These are phyloP conservation scores for Rotaria socialis DNA, from an alignment of 2,888 invertebrate species.

Conservation along the genomic window DNA sequence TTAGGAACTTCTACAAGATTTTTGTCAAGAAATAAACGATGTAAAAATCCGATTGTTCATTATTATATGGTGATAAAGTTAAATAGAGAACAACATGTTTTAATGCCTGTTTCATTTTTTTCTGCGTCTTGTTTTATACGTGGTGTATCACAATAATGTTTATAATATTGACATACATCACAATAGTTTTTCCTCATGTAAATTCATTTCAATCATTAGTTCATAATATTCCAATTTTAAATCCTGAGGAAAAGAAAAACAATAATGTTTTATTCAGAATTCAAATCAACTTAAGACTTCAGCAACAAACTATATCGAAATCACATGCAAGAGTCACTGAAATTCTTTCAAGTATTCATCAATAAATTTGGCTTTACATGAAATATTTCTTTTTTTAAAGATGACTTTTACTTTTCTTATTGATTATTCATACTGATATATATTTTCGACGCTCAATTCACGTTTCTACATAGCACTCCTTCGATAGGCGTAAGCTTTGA, in stretches of 20 bases:
- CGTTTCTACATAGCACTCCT: too few relatives aligned
- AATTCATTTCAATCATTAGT: conserved; percentile 89
- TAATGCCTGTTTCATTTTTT: conserved; percentile 68
- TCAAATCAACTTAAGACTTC: too few relatives aligned
- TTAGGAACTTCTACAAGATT: conserved; percentile 79
- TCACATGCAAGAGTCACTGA: too few relatives aligned
- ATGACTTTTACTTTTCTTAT: too few relatives aligned
- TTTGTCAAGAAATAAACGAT: conserved; percentile 81
- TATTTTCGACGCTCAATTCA: too few relatives aligned
- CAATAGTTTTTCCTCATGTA: conserved; percentile 84
- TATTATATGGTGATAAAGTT: conserved; percentile 86
- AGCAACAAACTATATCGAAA: too few relatives aligned
- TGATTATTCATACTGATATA: too few relatives aligned
- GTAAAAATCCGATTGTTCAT: conserved; percentile 65
- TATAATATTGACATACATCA: conserved; percentile 88
- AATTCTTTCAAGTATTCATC: too few relatives aligned
- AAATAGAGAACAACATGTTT: conserved; percentile 85
- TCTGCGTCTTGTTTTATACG: conserved; percentile 67
- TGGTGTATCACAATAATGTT: conserved; percentile 79
- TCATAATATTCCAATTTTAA: conserved; percentile 71
- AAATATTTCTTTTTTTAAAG: too few relatives aligned
- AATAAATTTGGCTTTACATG: too few relatives aligned
- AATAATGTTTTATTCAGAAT: too few relatives aligned
- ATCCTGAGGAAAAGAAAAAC: conserved; percentile 51
- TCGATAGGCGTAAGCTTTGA: too few relatives aligned